Conservation (phyloP, 2,113 vertebrate species). For the Sinocyclocheilus anshuiensis region DNA sequence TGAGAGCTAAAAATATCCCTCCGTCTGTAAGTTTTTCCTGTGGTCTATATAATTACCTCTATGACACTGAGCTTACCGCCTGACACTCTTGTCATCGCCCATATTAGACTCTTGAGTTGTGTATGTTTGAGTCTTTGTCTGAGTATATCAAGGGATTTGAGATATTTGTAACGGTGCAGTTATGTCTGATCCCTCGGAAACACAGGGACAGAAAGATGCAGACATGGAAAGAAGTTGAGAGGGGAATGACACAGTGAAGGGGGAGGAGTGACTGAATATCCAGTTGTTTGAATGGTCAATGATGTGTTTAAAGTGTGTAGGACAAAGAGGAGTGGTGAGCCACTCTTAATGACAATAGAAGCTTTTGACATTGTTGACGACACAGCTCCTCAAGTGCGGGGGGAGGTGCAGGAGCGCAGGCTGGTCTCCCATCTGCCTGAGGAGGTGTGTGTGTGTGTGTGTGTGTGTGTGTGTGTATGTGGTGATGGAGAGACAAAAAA, state of each 20-base stretch:
- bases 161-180: slow-evolving; percentile 3
- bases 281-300: slow-evolving; percentile 70
- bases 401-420: slow-evolving; percentile 39
- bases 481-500: slow-evolving; percentile 37
- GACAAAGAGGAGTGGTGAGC: slow-evolving; percentile 71
- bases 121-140: slow-evolving; percentile 3
- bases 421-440: slow-evolving; percentile 73
- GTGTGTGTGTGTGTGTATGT: slow-evolving; percentile 15
- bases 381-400: slow-evolving; percentile 55
- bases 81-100: slow-evolving; percentile 14
- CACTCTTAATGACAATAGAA: slow-evolving; percentile 75
- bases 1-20: slow-evolving; percentile 37
- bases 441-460: slow-evolving; percentile 51
- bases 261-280: slow-evolving; percentile 63
- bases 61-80: slow-evolving; percentile 33
- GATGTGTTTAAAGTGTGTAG: slow-evolving; percentile 68
- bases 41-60: slow-evolving; percentile 10
- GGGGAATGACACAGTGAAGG: slow-evolving; percentile 54
- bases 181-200: not conserved
- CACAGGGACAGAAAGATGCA: slow-evolving; percentile 13
- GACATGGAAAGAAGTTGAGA: slow-evolving; percentile 60
- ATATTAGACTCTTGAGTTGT: slow-evolving; percentile 16
- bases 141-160: not conserved
- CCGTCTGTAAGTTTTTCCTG: slow-evolving; percentile 44
- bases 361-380: slow-evolving; percentile 71